Base-by-base conservation (phyloP, 2,113 vertebrate genomes). In the Ploceus nigricollis region DNA sequence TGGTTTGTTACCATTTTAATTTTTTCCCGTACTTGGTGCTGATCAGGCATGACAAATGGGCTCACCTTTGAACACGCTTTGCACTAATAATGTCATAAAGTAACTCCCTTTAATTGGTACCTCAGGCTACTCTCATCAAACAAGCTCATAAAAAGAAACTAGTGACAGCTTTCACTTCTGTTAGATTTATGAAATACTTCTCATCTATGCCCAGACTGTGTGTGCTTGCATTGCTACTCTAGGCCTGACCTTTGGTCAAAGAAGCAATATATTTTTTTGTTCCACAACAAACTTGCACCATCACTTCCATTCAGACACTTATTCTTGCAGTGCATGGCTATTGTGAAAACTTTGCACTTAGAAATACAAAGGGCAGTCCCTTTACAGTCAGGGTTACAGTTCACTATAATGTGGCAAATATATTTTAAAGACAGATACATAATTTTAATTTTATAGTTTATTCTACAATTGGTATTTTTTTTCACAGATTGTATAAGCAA, bases 41-140 rank as follows among this genome's bases (percentile, higher is more conserved):
- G 98, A 97, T 97, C 96, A 97, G 93, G 92, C 95, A 89, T 98
- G 97, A 97, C 97, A 97, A 97, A 97, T 96, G 92, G 94, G 78
- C 86, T 94, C 95, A 96, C 95, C 96, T 96, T 97, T 97, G 96
- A 97, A 97, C 96, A 97, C 42, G 90, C 76, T 96, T 94, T 91
- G 87, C 86, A 90, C 93, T 97, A 98, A 97, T 96, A 97, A 96
- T 86, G 75, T 84, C 84, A 84, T 97, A 96, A 97, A 98, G 93
- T 90, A 96, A 88, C 90, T 95, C 82, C 83, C 89, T 96, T 97
- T 97, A 97, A 97, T 97, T 97, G 93, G 76, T 96, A 97, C 97
- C 97, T 97, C 93, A 50, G 95, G 98, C 96, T 94, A 96, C 86
- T 94, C 80, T 93, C 96, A 96, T 97, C 94, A 96, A 95, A 94